Evolutionary conservation across 2,113 vertebrate genomes (phyloP).

Genomic region (Castor canadensis): DNA sequence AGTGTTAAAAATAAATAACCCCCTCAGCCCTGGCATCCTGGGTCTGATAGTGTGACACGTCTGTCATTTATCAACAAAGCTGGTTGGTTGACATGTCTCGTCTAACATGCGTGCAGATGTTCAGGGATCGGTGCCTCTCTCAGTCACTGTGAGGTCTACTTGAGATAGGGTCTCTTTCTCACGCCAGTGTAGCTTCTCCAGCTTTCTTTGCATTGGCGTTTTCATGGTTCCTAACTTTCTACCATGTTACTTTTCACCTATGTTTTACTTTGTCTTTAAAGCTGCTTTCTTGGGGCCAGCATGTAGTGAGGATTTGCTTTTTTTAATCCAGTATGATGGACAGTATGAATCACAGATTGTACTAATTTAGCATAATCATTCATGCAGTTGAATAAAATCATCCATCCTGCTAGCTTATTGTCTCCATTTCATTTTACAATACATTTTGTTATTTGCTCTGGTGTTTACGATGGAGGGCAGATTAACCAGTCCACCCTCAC

Average conservation of each 20-base stretch:
- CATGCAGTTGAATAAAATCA: not conserved
- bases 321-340: not conserved
- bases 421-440: not conserved
- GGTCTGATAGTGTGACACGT: not conserved
- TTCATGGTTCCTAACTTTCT: not conserved
- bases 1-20: not conserved
- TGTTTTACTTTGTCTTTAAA: not conserved
- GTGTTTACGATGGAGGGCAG: not conserved
- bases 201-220: not conserved
- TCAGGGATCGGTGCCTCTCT: too few relatives aligned
- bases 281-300: not conserved
- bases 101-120: not conserved
- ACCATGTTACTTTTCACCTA: not conserved
- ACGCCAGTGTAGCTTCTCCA: fast-evolving
- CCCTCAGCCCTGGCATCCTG: not conserved
- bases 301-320: not conserved
- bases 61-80: not conserved
- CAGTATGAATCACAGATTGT: not conserved
- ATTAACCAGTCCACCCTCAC: not conserved
- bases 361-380: not conserved
- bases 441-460: not conserved
- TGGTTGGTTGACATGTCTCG: not conserved
- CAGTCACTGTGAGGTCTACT: fast-evolving
- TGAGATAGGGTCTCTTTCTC: not conserved
- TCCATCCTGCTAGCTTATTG: not conserved